A percentile compares a stretch with the other conserved stretches of the same genome.
phyloP scores from a whole-genome alignment of 2,888 invertebrate species.

The Corythucha ciliata region DNA sequence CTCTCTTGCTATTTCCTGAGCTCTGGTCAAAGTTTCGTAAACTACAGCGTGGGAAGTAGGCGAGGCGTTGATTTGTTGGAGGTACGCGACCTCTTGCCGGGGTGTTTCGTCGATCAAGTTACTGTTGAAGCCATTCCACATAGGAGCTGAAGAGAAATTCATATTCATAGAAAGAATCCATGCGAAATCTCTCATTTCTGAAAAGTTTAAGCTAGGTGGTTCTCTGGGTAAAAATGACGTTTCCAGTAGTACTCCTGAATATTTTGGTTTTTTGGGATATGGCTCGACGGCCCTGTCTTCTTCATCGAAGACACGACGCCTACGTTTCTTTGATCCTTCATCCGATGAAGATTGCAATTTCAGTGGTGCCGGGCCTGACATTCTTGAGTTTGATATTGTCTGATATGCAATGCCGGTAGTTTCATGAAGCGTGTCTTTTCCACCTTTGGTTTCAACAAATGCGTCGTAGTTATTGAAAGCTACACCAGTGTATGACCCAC shows the following conservation, averaged over 20 bases:
- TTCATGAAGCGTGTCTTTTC: constrained; percentile 40
- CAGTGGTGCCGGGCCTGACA: too few species aligned
- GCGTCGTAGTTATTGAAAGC: constrained; percentile 38
- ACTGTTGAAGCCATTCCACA: constrained; percentile 10
- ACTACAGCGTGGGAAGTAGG: constrained; percentile 10
- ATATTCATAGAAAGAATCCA: too few species aligned
- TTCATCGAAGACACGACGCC: constrained; percentile 4
- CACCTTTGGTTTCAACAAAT: constrained; percentile 38
- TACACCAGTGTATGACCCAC: constrained; percentile 21
- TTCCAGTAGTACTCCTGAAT: too few species aligned
- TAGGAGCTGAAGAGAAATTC: too few species aligned
- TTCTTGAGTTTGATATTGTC: constrained; percentile 22
- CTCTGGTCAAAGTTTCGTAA: background rate
- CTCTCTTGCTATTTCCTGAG: background rate
- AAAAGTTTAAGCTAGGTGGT: too few species aligned
- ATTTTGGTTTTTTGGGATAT: constrained; percentile 1
- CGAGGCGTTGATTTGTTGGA: constrained; percentile 6
- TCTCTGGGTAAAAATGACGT: too few species aligned
- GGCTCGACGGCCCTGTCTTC: background rate
- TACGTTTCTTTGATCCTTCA: too few species aligned
- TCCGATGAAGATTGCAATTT: too few species aligned
- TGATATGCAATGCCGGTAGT: constrained; percentile 39
- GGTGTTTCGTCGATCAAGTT: background rate
- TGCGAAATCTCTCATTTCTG: too few species aligned
- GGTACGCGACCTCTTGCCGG: constrained; percentile 3